Evolutionary conservation across 64 coral and sea anemone species (phyloP).

Genomic region (Pocillopora verrucosa): DNA sequence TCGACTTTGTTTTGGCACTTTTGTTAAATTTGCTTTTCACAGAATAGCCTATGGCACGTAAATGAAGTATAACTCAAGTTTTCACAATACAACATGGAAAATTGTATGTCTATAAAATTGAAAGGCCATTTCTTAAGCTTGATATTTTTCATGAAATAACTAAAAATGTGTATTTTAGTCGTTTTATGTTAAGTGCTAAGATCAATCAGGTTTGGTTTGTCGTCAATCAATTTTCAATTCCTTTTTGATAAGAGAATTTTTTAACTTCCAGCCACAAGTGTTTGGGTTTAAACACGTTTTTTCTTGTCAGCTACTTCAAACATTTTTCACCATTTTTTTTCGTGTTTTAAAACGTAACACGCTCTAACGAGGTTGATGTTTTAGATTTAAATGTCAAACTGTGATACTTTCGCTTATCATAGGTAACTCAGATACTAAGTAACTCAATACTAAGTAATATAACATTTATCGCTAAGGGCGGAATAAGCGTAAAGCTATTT

Average conservation of each 20-base stretch:
- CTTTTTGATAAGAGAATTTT: background rate
- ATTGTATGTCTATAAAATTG: background rate
- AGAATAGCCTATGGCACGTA: background rate
- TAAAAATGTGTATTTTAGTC: background rate
- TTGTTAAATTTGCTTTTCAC: background rate
- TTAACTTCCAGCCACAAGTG: background rate
- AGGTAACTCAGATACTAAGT: no score
- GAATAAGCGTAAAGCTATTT: no score
- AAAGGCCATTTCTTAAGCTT: background rate
- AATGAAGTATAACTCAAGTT: no score
- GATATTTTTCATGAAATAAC: background rate
- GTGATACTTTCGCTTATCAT: no score
- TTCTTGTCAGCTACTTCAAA: background rate
- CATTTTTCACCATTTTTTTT: background rate
- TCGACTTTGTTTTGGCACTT: background rate
- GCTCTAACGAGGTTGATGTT: background rate
- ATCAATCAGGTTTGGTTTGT: background rate
- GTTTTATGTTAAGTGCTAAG: no score
- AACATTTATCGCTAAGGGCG: no score
- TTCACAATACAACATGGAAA: background rate
- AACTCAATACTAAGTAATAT: no score
- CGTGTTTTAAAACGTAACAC: background rate
- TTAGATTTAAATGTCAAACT: no score
- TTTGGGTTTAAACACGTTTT: background rate
- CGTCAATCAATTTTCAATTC: background rate